These are phyloP conservation scores for Augiades crinisus DNA, from an alignment of 2,888 invertebrate genomes.

Conservation along the genomic window DNA sequence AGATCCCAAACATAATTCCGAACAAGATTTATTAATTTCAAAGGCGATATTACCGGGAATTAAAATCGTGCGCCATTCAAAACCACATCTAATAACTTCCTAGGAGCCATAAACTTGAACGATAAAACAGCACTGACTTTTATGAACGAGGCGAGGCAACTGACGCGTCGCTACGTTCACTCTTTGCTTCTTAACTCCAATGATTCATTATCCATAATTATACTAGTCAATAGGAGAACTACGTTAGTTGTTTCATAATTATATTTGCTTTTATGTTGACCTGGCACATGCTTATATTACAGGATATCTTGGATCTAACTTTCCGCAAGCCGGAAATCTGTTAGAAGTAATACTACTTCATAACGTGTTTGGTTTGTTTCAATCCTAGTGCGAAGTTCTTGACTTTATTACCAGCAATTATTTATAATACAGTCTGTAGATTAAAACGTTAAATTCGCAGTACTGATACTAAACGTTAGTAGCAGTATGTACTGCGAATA, in stretches of 20 bases:
- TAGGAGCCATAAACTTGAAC: slow-evolving; percentile 18
- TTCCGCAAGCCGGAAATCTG: too few relatives aligned
- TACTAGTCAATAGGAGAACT: background rate
- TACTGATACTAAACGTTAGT: too few relatives aligned
- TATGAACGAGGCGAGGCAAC: slow-evolving; percentile 20
- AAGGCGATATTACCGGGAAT: slow-evolving; percentile 22
- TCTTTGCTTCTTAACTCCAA: background rate
- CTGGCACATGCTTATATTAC: too few relatives aligned
- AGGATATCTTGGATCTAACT: too few relatives aligned
- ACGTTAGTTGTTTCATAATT: background rate
- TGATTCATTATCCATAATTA: slow-evolving; percentile 20
- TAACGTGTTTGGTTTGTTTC: too few relatives aligned
- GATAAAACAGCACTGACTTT: slow-evolving; percentile 22
- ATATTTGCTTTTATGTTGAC: too few relatives aligned
- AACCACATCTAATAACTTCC: slow-evolving; percentile 24
- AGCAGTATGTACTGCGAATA: too few relatives aligned
- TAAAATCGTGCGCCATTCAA: slow-evolving; percentile 23
- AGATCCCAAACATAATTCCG: slow-evolving; percentile 5
- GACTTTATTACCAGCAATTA: too few relatives aligned
- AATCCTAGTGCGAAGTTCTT: too few relatives aligned
- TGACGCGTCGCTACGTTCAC: slow-evolving; percentile 6
- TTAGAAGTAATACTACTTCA: too few relatives aligned
- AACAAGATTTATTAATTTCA: slow-evolving; percentile 23
- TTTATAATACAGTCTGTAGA: too few relatives aligned
- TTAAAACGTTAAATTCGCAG: too few relatives aligned